Evolutionary conservation across 2,797 vertebrate species (phyloP).

Genomic region (Hydrophis major): DNA sequence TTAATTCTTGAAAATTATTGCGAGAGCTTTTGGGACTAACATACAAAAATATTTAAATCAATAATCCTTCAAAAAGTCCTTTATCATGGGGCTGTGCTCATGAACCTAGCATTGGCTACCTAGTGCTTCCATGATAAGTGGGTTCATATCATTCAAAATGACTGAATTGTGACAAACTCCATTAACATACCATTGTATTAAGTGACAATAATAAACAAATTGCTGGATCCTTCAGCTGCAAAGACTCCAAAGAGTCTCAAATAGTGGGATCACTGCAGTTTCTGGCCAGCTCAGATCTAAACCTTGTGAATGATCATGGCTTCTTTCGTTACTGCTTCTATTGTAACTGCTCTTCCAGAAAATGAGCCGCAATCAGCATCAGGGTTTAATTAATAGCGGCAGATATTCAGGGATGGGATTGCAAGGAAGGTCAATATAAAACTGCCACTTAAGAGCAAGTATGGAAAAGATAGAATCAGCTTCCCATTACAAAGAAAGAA

Average conservation of each 20-base stretch:
- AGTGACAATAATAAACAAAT: background rate
- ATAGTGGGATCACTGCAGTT: background rate
- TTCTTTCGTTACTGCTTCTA: background rate
- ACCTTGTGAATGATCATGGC: background rate
- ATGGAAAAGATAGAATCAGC: background rate
- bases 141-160: background rate
- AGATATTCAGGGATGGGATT: background rate
- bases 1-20: background rate
- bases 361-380: background rate
- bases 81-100: background rate
- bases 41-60: background rate
- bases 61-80: background rate
- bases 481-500: background rate
- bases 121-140: background rate
- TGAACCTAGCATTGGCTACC: background rate
- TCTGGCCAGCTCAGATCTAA: background rate
- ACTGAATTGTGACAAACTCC: background rate
- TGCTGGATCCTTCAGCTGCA: background rate
- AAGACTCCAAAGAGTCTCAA: background rate
- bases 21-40: background rate
- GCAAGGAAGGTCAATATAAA: background rate
- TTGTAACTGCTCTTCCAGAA: background rate
- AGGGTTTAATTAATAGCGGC: background rate
- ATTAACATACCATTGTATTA: background rate
- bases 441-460: background rate